Evolutionary conservation across 1,140 invertebrate species (phyloP), one percentile per base, ranked within the genome.

Genomic region (Drosophila aff.): DNA sequence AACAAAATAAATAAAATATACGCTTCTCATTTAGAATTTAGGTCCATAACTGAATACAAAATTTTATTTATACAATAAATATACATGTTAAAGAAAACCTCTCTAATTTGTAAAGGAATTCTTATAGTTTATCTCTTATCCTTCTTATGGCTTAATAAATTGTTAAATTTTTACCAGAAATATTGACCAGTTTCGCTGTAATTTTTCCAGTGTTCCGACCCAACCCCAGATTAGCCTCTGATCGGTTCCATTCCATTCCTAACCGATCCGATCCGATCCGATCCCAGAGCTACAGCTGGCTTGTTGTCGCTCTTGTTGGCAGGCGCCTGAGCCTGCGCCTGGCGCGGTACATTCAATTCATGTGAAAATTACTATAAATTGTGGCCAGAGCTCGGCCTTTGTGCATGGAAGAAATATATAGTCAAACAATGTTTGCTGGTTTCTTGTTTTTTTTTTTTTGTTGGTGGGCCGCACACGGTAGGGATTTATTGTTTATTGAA

Each of bases 401-500:
- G 43, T 55, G 41, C 36, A 21, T 26, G 15, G 11, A 10, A 38
- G 67, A 71, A 71, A 71, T 68, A 71, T 67, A 71, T 71, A 71
- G 64, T 71, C 64, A 71, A 71, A 76, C 74, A 76, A 76, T 58
- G 62, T 59, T 66, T 31, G 61, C 41, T 46, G 50, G n/a, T 58
- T 31, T 31, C 47, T 49, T 49, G 23, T 10, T 23, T 23, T 16
- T 10, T 36, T 21, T 18, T 18, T 18, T 33, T 52, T 18, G 8
- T 36, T 52, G 11, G 46, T 18, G 28, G 58, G 50, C 58, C 41
- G 26, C 59, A 58, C 75, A 76, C 74, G 53, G 72, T 90, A 84
- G 84, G 85, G 86, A 90, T 90, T 90, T 90, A 90, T 90, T 90
- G 86, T 90, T 90, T 90, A 90, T 90, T 90, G 85, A 79, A 85